Base-by-base conservation (phyloP, 2,888 invertebrate genomes). In the Heteropelma amictum region DNA sequence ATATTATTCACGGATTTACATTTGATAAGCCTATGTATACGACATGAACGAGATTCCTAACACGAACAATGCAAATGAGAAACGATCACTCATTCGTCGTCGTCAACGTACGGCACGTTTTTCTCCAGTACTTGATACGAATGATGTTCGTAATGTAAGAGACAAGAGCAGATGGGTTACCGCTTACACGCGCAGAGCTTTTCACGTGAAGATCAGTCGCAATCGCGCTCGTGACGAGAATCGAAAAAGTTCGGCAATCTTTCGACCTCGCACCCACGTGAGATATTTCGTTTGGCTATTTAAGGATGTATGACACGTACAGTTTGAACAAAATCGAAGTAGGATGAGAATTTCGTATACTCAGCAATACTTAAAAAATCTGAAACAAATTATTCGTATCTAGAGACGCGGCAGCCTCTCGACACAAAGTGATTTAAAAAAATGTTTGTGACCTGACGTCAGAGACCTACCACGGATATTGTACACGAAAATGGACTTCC, bases 31-130 rank as follows among this genome's bases (percentile, higher is more conserved):
- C n/a, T 33, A 51, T 7, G 53, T 12, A 33, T 8, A 53, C n/a
- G 6, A 19, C 12, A 42, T 30, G 54, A 77, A 82, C 77, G 78
- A 64, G 85, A 87, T 87, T 87, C 87, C 77, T 65, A 79, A 81
- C 87, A 86, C 87, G 87, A 77, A 80, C 79, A 78, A 87, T 86
- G 87, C 83, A 86, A 86, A 87, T 87, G 80, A 77, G 64, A 65
- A n/a, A 64, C 81, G 82, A 86, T 87, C 85, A 81, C 80, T 85
- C 81, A 82, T 73, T 64, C 74, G 68, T 70, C 53, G 40, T 60
- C 23, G 53, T 42, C 10, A 23, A 56, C 19, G 38, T 28, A 51
- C 70, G 79, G 75, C 77, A 60, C 72, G 74, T 61, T 61, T 23
- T 14, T 23, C 10, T 3, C 10, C 47, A 14, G 23, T 35, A 49